Evolutionary conservation across 2,113 vertebrate species (phyloP).

Genomic region (Seriola quinqueradiata): DNA sequence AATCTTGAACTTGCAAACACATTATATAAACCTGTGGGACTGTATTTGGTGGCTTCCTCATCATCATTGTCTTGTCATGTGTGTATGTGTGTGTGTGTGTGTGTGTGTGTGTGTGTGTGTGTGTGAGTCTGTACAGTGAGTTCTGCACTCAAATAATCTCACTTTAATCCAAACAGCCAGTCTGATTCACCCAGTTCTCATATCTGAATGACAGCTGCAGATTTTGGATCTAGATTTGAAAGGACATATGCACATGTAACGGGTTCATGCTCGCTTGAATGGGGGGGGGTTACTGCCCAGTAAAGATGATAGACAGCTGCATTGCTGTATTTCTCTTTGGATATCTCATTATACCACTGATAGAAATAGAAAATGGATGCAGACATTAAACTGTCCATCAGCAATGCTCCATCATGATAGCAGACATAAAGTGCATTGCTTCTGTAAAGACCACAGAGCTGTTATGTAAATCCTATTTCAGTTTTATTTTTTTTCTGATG

Average conservation of each 20-base stretch:
- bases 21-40: neutral
- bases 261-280: neutral
- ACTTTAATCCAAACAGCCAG: too few relatives aligned
- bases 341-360: neutral
- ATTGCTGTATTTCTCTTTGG: constrained; percentile 6
- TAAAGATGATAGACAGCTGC: constrained; percentile 20
- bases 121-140: neutral
- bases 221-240: neutral
- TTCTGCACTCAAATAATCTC: too few relatives aligned
- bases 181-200: neutral
- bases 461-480: neutral
- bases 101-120: neutral
- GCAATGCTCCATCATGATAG: neutral
- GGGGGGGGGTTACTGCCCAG: neutral
- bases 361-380: constrained; percentile 12
- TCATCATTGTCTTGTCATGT: too few relatives aligned
- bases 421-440: neutral
- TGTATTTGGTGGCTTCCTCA: too few relatives aligned
- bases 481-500: neutral
- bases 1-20: neutral
- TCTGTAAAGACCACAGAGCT: neutral
- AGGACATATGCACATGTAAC: neutral
- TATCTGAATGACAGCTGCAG: constrained; percentile 12
- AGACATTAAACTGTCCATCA: constrained; percentile 3
- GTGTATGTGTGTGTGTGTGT: too few relatives aligned